These are phyloP conservation scores for Azemiops feae DNA, from an alignment of 2,113 vertebrate genomes.

Conservation along the genomic window DNA sequence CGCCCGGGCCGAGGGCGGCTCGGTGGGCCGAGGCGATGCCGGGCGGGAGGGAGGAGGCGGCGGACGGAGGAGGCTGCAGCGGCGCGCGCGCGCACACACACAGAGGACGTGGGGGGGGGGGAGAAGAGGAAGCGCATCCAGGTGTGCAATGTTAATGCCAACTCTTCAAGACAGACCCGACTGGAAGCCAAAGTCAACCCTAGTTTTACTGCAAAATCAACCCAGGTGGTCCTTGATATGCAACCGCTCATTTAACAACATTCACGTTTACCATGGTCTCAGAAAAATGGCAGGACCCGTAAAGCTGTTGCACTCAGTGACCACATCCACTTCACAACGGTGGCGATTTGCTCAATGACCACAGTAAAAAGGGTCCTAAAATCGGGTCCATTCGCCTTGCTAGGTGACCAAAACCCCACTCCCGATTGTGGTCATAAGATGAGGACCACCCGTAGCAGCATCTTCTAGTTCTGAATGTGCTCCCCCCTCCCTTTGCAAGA, in stretches of 20 bases:
- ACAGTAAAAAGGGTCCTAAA: background rate
- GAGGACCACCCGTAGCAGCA: background rate
- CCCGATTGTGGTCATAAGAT: background rate
- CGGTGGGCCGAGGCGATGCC: too few relatives aligned
- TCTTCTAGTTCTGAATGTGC: background rate
- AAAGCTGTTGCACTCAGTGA: background rate
- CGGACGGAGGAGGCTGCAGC: too few relatives aligned
- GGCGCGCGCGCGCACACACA: too few relatives aligned
- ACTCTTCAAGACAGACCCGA: background rate
- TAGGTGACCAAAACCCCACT: background rate
- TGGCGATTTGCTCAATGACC: background rate
- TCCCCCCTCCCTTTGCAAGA: background rate
- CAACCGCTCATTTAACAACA: background rate
- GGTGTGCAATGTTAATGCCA: background rate
- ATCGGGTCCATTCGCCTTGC: background rate
- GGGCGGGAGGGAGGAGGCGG: too few relatives aligned
- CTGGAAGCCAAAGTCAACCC: background rate
- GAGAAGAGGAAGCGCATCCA: background rate
- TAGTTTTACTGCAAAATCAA: background rate
- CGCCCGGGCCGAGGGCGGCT: too few relatives aligned
- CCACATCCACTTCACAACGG: background rate
- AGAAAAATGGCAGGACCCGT: background rate
- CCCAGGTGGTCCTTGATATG: background rate
- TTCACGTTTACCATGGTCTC: background rate
- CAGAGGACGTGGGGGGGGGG: accelerated